Percentiles rank a stretch among this genome's conserved stretches.
phyloP scores from a whole-genome alignment of 2,888 invertebrate species.

The Thumatha senex region DNA sequence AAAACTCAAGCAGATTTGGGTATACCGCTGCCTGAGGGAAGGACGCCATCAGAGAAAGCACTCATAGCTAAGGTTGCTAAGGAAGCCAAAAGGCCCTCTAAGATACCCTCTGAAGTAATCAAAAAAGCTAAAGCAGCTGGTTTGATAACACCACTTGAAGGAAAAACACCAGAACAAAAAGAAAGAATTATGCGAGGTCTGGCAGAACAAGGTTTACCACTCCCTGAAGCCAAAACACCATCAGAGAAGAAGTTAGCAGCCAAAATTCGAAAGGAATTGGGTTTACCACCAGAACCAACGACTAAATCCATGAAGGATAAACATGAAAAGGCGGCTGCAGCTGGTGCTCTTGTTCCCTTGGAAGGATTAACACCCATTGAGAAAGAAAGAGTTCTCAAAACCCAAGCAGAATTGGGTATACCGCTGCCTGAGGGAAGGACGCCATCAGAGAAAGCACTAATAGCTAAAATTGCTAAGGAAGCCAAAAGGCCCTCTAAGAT shows the following conservation, averaged over 20 bases:
- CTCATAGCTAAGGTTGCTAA: background rate
- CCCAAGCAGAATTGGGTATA: slow-evolving; percentile 12
- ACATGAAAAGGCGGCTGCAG: slow-evolving; percentile 28
- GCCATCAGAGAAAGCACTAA: background rate
- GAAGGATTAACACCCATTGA: slow-evolving; percentile 28
- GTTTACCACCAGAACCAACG: slow-evolving; percentile 42
- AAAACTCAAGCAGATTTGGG: background rate
- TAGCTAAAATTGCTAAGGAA: background rate
- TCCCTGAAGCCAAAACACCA: background rate
- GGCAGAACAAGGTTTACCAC: background rate
- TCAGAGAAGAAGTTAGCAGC: background rate
- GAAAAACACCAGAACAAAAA: background rate
- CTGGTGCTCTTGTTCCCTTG: slow-evolving; percentile 21
- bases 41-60: background rate
- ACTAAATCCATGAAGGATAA: slow-evolving; percentile 28
- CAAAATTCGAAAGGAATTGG: slow-evolving; percentile 31
- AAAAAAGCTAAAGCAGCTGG: background rate
- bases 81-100: background rate
- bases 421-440: background rate
- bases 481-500: background rate
- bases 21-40: background rate
- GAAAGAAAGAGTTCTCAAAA: slow-evolving; percentile 32
- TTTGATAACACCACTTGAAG: background rate
- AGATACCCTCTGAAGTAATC: background rate
- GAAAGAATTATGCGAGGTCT: background rate